Evolutionary conservation across 2,888 invertebrate species (phyloP), one percentile per base, ranked within the genome.

Genomic region (Caenorhabditis angaria): DNA sequence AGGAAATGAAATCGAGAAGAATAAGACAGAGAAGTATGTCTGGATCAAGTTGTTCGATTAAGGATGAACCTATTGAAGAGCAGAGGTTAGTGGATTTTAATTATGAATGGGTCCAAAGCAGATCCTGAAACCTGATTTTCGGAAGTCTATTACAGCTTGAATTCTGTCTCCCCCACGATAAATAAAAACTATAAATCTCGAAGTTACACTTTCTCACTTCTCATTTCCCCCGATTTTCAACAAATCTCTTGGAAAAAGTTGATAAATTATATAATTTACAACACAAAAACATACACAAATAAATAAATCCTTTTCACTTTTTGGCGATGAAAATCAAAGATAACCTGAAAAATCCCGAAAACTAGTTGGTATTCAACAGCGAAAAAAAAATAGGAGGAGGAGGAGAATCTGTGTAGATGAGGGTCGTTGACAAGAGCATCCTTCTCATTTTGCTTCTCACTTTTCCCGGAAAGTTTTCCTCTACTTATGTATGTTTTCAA

Each of bases 401-500:
- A 66, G 41, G 32, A 18, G 56, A 27, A 56, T 55, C 55, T 62
- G n/a, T n/a, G n/a, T n/a, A 50, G 61, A 41, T 61, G 41, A 41
- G 41, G 27, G 51, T 51, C 51, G 25, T 22, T 51, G 51, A 51
- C 51, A 51, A 51, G 51, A 51, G 51, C 51, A 51, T 28, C 18
- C 2, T 25, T 27, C 22, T 53, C 62, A 63, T 61, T 65, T 65
- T 70, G 64, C 69, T 69, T 69, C n/a, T 69, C 54, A 20, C 54
- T 35, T n/a, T 32, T 61, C 47, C 12, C 65, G 41, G 41, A 41
- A 18, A 41, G 2, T 18, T 18, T 6, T 41, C 41, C 10, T n/a
- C n/a, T n/a, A n/a, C n/a, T n/a, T n/a, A n/a, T n/a, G n/a, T n/a
- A n/a, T n/a, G n/a, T n/a, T n/a, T n/a, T n/a, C n/a, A n/a, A n/a